Evolutionary conservation across 2,797 vertebrate species (phyloP).

Genomic region (Agapornis canus): DNA sequence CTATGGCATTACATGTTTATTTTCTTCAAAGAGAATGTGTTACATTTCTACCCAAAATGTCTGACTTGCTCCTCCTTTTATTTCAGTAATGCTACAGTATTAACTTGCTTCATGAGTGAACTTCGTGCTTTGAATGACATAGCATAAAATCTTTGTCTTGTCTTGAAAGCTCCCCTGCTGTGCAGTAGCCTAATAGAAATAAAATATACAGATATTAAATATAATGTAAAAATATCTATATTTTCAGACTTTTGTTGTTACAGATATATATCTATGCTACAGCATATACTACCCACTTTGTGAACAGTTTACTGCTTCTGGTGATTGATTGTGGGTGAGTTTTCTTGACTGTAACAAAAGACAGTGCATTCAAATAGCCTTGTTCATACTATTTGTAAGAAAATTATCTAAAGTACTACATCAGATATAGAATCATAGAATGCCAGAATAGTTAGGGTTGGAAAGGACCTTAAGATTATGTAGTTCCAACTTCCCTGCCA

Average conservation of each 20-base stretch:
- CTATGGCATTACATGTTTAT: conserved; percentile 63
- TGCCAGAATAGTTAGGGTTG: neutral
- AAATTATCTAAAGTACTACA: neutral
- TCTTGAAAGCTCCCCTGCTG: conserved; percentile 20
- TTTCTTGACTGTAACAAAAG: neutral
- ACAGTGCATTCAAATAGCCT: neutral
- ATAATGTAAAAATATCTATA: conserved; percentile 1
- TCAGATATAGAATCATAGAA: neutral
- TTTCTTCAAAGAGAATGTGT: conserved; percentile 65
- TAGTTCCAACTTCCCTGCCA: neutral
- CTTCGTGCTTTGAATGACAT: conserved; percentile 55
- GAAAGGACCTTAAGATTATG: neutral
- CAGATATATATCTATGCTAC: neutral
- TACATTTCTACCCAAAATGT: conserved; percentile 64
- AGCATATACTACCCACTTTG: neutral
- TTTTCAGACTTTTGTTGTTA: neutral
- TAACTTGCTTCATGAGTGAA: conserved; percentile 63
- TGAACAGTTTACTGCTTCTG: neutral
- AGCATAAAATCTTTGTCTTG: conserved; percentile 36
- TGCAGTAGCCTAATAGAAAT: conserved; percentile 64
- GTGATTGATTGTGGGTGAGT: neutral
- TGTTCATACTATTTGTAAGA: neutral
- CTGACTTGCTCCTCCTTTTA: conserved; percentile 25
- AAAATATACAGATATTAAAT: conserved; percentile 38
- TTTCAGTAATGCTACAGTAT: conserved; percentile 68